Evolutionary conservation across 2,113 vertebrate species (phyloP).

Genomic region (Oreochromis aureus): DNA sequence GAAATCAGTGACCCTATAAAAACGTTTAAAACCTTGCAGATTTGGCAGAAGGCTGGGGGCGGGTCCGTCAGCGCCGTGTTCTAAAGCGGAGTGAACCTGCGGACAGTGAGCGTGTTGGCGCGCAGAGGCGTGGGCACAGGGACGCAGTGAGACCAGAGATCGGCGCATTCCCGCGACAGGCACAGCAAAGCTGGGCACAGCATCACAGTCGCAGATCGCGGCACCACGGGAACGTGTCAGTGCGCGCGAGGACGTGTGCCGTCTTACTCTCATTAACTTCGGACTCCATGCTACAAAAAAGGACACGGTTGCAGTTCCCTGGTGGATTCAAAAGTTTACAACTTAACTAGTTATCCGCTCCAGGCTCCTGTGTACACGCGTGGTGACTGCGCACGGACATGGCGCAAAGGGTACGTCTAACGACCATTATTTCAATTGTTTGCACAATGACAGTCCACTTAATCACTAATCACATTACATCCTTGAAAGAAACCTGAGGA

Average conservation of each 20-base stretch:
- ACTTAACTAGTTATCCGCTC: constrained; percentile 55
- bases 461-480: neutral
- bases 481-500: neutral
- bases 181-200: neutral
- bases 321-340: constrained; percentile 4
- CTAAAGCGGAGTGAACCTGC: constrained; percentile 81
- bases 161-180: neutral
- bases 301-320: neutral
- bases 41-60: neutral
- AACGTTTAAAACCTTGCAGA: neutral
- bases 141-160: constrained; percentile 59
- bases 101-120: constrained; percentile 64
- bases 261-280: neutral
- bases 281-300: neutral
- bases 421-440: neutral
- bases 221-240: neutral
- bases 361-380: constrained; percentile 65
- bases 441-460: neutral
- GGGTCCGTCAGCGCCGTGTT: constrained; percentile 77
- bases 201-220: constrained; percentile 22
- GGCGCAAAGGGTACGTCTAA: constrained; percentile 88
- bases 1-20: constrained; percentile 1
- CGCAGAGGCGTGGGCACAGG: constrained; percentile 54
- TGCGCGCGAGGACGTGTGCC: neutral
- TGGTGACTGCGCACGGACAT: constrained; percentile 84